A percentile compares a stretch with the other conserved stretches of the same genome.
Conservation (phyloP, 2,888 invertebrate species). For the Pandemis cinnamomeana region DNA sequence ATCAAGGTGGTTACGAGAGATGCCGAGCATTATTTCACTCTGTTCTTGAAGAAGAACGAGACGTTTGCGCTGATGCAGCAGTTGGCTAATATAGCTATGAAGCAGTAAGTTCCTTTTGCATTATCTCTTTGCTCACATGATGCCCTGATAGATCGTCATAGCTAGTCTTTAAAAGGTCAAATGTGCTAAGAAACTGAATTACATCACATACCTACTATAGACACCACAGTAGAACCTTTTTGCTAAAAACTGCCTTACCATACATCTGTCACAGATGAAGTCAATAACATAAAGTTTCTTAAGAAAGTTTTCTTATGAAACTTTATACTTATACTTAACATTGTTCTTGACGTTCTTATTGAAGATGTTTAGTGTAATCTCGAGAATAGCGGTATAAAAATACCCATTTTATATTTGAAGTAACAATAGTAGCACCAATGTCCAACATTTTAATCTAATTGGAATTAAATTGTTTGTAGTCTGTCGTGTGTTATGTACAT, state of each 20-base stretch:
- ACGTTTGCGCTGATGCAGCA: conserved; percentile 97
- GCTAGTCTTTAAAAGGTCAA: no score
- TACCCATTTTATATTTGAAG: not conserved
- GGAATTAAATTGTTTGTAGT: not conserved
- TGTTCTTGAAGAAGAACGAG: conserved; percentile 95
- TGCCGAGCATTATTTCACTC: conserved; percentile 94
- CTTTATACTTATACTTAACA: no score
- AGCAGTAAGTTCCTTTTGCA: conserved; percentile 86
- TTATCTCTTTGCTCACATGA: not conserved
- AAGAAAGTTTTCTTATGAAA: no score
- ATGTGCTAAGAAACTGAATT: no score
- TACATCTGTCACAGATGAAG: no score
- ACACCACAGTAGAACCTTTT: no score
- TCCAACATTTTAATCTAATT: conserved; percentile 1
- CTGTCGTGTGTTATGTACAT: conserved; percentile 6
- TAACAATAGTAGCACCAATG: not conserved
- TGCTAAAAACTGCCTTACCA: no score
- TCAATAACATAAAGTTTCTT: no score
- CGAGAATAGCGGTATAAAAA: no score
- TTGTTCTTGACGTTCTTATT: no score
- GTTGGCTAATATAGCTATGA: conserved; percentile 98
- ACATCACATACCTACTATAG: no score
- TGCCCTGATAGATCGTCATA: not conserved
- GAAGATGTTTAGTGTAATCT: no score
- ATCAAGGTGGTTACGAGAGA: conserved; percentile 94